Percentiles rank a stretch among this genome's conserved stretches.
Evolutionary conservation across 2,113 vertebrate species (phyloP).

Genomic region (Strix uralensis): DNA sequence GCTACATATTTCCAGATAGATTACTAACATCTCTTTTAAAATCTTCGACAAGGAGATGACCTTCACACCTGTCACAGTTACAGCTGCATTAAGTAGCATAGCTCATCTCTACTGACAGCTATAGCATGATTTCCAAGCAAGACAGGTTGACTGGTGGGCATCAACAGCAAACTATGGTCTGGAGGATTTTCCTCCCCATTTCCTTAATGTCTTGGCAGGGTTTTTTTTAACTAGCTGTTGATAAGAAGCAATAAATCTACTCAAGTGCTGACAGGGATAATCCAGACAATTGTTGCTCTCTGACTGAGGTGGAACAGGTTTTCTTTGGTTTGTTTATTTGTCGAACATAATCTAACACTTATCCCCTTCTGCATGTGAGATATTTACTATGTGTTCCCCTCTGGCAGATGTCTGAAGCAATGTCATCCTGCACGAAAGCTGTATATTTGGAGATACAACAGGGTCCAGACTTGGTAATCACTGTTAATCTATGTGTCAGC

Average conservation of each 20-base stretch:
- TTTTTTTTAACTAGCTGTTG: slow-evolving; percentile 49
- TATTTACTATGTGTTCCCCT: slow-evolving; percentile 41
- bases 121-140: background rate
- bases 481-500: slow-evolving; percentile 49
- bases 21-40: background rate
- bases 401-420: slow-evolving; percentile 43
- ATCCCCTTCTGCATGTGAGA: background rate
- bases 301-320: slow-evolving; percentile 21
- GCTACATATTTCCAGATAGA: background rate
- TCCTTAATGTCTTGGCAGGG: background rate
- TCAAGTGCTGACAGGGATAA: slow-evolving; percentile 41
- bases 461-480: slow-evolving; percentile 21
- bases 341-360: slow-evolving; percentile 23
- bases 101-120: background rate
- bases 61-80: background rate
- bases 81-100: background rate
- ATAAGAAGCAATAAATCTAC: slow-evolving; percentile 55
- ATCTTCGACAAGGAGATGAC: background rate
- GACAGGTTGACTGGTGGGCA: background rate
- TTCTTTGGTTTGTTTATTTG: slow-evolving; percentile 54
- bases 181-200: background rate
- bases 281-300: slow-evolving; percentile 1
- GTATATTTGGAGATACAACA: slow-evolving; percentile 21
- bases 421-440: slow-evolving; percentile 30
- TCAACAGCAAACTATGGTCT: background rate